Evolutionary conservation across 2,888 invertebrate genomes (phyloP).

Genomic region (Ceratothoa steindachneri): DNA sequence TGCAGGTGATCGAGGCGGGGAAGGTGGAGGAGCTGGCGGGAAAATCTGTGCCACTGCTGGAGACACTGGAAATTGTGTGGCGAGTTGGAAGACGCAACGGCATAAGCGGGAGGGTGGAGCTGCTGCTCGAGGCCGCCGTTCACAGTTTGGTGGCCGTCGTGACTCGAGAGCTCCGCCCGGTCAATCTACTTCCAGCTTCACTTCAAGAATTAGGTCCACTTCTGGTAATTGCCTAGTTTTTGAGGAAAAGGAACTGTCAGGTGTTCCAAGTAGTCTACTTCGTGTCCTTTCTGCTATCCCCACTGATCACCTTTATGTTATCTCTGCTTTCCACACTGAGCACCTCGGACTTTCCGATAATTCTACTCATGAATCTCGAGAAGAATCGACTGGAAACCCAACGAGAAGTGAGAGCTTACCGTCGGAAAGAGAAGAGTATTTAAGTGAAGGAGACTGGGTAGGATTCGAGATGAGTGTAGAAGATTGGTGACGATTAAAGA

Average conservation of each 20-base stretch:
- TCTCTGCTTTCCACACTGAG: not conserved
- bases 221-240: slow-evolving; percentile 12
- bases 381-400: too few relatives aligned
- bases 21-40: slow-evolving; percentile 19
- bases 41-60: slow-evolving; percentile 18
- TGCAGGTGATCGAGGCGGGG: slow-evolving; percentile 27
- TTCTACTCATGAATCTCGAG: too few relatives aligned
- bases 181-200: slow-evolving; percentile 29
- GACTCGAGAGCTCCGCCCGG: slow-evolving; percentile 37
- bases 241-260: not conserved
- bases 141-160: slow-evolving; percentile 32
- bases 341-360: too few relatives aligned
- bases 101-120: slow-evolving; percentile 39
- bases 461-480: too few relatives aligned
- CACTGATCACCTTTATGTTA: not conserved
- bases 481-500: too few relatives aligned
- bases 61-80: slow-evolving; percentile 30
- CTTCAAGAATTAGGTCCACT: slow-evolving; percentile 32
- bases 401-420: too few relatives aligned
- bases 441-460: too few relatives aligned
- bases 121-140: slow-evolving; percentile 35
- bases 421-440: too few relatives aligned
- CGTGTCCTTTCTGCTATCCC: not conserved
- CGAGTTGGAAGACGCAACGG: slow-evolving; percentile 34
- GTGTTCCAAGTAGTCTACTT: not conserved